Percentiles rank a stretch among this genome's conserved stretches.
phyloP scores from a whole-genome alignment of 2,113 vertebrate genomes.

The Callorhinus ursinus region DNA sequence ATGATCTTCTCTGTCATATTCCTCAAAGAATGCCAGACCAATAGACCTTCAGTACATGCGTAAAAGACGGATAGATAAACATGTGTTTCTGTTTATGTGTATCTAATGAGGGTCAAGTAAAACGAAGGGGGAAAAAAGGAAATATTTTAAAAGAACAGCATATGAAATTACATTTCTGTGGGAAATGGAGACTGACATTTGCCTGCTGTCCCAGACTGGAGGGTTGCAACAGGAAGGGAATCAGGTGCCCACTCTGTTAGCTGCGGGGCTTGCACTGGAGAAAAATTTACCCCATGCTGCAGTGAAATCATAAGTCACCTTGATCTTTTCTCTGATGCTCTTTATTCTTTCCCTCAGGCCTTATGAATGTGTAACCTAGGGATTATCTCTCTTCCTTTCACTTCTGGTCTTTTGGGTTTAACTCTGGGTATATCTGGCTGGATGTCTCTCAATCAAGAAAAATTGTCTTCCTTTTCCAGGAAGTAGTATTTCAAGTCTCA shows the following conservation, averaged over 20 bases:
- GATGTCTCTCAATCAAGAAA: background rate
- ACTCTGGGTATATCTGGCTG: background rate
- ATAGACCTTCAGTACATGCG: background rate
- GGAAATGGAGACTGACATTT: background rate
- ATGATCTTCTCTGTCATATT: constrained; percentile 33
- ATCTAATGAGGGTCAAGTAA: background rate
- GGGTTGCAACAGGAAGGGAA: background rate
- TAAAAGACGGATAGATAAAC: background rate
- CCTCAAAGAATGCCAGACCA: background rate
- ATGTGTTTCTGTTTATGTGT: background rate
- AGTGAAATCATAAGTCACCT: background rate
- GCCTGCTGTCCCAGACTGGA: background rate
- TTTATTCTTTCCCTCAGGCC: background rate
- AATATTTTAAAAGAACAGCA: background rate
- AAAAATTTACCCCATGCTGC: background rate
- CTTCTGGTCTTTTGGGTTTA: background rate
- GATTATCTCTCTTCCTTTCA: background rate
- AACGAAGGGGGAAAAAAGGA: background rate
- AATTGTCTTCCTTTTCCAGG: constrained; percentile 7
- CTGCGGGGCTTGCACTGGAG: background rate
- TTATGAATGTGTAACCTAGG: background rate
- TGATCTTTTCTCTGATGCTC: background rate
- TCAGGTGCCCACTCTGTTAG: background rate
- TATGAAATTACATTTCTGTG: background rate
- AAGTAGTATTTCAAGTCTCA: constrained; percentile 27